Percentiles rank a stretch among this genome's conserved stretches.
phyloP scores from a whole-genome alignment of 2,888 invertebrate genomes.

The Julus scandinavius region DNA sequence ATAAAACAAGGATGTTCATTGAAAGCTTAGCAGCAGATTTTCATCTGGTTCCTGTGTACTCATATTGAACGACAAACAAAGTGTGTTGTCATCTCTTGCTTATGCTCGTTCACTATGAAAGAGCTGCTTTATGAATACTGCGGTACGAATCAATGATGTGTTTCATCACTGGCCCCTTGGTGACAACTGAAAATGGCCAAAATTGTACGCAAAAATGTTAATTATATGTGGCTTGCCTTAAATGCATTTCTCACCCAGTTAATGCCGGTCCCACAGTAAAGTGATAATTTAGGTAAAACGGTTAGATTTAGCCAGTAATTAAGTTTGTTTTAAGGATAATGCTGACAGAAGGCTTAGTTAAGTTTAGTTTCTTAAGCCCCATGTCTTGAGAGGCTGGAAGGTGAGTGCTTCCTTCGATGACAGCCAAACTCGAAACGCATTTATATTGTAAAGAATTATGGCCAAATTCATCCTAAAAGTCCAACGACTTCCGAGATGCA shows the following conservation, averaged over 20 bases:
- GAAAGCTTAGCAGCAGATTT: background rate
- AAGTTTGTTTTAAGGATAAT: background rate
- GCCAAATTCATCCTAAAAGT: conserved; percentile 19
- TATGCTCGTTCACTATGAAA: too few species aligned
- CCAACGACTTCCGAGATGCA: conserved; percentile 4
- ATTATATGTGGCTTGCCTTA: background rate
- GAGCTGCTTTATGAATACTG: too few species aligned
- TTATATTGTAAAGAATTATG: background rate
- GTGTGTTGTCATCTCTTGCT: too few species aligned
- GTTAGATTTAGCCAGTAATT: background rate
- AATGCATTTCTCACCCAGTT: background rate
- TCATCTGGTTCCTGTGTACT: background rate
- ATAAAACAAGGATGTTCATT: background rate
- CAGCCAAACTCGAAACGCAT: conserved; percentile 3
- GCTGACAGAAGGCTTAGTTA: background rate
- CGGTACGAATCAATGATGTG: background rate
- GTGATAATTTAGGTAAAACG: background rate
- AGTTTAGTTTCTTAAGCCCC: background rate
- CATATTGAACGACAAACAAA: too few species aligned
- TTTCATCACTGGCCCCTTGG: background rate
- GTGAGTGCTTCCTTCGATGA: background rate
- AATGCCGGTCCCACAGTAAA: background rate
- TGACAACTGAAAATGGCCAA: background rate
- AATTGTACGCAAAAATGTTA: background rate
- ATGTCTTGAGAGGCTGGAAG: conserved; percentile 23